Base-by-base conservation (phyloP, 2,113 vertebrate genomes). In the Chaetorhynchus papuensis region DNA sequence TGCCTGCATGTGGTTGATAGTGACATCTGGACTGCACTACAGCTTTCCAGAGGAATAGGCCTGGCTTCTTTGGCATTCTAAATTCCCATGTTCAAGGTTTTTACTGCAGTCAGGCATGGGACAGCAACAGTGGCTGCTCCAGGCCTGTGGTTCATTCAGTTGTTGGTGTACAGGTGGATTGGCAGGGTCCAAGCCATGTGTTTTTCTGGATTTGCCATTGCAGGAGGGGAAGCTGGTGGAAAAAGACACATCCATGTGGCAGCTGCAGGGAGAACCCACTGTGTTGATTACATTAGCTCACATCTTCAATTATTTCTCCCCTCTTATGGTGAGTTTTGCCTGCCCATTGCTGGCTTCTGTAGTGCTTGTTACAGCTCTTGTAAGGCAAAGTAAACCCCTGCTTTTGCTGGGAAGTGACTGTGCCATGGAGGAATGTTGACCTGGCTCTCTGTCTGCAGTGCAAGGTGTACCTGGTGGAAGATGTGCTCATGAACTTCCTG, bases 401-500 rank as follows among this genome's bases (percentile, higher is more conserved):
- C 24, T 83, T 83, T 76, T 8, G 0, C 72, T 81, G 80, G 56
- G 22, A 24, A 63, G 21, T 49, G 35, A 21, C 35, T 59, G 56
- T 79, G 63, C 47, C 44, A 6, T 21, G 16, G 37, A 82, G n/a
- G 9, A 37, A 39, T 61, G 39, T 44, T 96, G 81, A 95, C 31
- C 15, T 65, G 37, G 6, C 39, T 94, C 16, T 88, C 47, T 96
- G 45, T 87, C 59, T 92, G 33, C 96, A 99, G 99, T 99, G 99
- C 97, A 99, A 99, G 92, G 99, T 99, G 6, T 99, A 99, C 95
- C 95, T 99, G 94, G 99, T 99, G 61, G 99, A 99, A 97, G 99
- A 99, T 8, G 99, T 99, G 61, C 98, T 99, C 78, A 98, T 99
- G 99, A 98, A 97, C 97, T 99, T 99, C 97, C 97, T 99, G 87